These are phyloP conservation scores for Eristalis tenax DNA, from an alignment of 2,888 invertebrate species.

Conservation along the genomic window DNA sequence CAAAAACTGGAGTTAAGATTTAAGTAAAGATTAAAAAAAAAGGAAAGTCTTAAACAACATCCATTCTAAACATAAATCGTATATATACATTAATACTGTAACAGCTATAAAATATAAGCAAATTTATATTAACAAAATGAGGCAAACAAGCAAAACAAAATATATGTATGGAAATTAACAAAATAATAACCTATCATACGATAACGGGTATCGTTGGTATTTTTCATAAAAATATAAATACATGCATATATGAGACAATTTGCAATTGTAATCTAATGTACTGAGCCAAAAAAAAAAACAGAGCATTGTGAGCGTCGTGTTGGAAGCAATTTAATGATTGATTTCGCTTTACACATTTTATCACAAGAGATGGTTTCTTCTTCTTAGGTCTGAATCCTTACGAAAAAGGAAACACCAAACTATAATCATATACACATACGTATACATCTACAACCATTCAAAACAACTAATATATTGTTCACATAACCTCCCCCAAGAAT, in stretches of 20 bases:
- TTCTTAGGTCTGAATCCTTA: conserved; percentile 39
- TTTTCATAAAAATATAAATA: conserved; percentile 72
- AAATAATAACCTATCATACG: conserved; percentile 70
- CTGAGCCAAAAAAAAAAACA: not conserved
- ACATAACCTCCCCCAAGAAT: not conserved
- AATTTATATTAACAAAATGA: conserved; percentile 62
- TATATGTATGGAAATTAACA: conserved; percentile 42
- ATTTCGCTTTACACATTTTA: conserved; percentile 22
- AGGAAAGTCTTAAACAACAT: conserved; percentile 71
- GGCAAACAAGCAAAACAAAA: conserved; percentile 12
- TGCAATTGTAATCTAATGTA: not conserved
- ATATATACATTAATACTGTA: conserved; percentile 43
- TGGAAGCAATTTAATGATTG: conserved; percentile 72
- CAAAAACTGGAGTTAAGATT: conserved; percentile 45
- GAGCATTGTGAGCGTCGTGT: conserved; percentile 60
- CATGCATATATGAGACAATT: conserved; percentile 55
- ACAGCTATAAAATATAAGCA: conserved; percentile 67
- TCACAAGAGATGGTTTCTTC: conserved; percentile 60
- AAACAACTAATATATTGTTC: not conserved
- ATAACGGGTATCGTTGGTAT: conserved; percentile 76
- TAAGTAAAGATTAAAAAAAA: conserved; percentile 33
- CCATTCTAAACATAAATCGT: conserved; percentile 50
- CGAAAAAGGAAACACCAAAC: conserved; percentile 13
- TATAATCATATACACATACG: conserved; percentile 1
- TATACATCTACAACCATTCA: not conserved